Base-by-base conservation (phyloP, 2,113 vertebrate species). In the Mus spicilegus region DNA sequence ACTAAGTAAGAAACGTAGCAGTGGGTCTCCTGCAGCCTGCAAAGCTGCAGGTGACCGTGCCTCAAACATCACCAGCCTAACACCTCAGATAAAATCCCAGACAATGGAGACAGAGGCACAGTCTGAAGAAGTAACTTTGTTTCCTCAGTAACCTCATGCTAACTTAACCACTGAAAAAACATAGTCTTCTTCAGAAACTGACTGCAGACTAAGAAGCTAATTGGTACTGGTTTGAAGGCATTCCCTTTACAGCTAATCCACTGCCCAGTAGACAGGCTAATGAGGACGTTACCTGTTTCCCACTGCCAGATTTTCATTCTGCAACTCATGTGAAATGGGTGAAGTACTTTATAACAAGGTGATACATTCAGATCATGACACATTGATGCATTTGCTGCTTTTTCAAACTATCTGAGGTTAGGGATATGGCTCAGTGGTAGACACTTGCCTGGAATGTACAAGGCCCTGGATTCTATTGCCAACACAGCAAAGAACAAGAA, bases 371-470 rank as follows among this genome's bases (percentile, higher is more conserved):
- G 17, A 36, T 17, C 61, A 94, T 49, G 58, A 82, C 39, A 95
- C 10, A 28, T n/a, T n/a, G 39, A 95, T 51, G 91, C 75, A 85
- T 26, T 61, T 73, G 78, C 0, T 75, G 49, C 49, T 49, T 80
- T 76, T 92, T 65, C 75, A 94, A 97, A 96, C 36, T 69, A 13
- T 39, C n/a, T 90, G 80, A 69, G 54, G 80, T 49, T 85, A 39
- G 30, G 19, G 78, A 30, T 82, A 51, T 81, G n/a, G n/a, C 46
- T 90, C 46, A 81, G 46, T 33, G 30, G 39, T 22, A 22, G 46
- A 36, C 11, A 77, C 63, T 65, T 78, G 33, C 19, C 26, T 54
- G 51, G 13, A 28, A 69, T 22, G 4, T 5, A 56, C 2, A 5
- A 67, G 46, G 72, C 36, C 36, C 84, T 56, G 28, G 3, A 39